Evolutionary conservation across 2,113 vertebrate species (phyloP).

Genomic region (Copsychus sechellarum): DNA sequence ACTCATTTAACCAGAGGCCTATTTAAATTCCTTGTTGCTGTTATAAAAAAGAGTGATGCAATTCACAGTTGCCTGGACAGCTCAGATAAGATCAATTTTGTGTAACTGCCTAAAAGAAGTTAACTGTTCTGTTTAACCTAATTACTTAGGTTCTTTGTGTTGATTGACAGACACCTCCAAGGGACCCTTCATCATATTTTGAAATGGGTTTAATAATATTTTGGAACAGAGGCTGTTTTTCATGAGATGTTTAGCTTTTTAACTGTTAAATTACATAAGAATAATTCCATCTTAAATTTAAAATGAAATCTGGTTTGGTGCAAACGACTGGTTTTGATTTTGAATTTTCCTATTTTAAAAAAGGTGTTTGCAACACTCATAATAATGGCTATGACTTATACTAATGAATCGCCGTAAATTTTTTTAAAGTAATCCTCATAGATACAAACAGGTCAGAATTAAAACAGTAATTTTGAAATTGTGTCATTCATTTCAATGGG

Average conservation of each 20-base stretch:
- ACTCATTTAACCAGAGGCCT: neutral
- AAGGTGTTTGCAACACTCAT: neutral
- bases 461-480: neutral
- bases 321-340: neutral
- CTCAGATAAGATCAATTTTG: neutral
- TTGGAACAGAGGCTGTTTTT: neutral
- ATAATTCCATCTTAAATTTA: neutral
- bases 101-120: neutral
- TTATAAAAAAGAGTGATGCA: neutral
- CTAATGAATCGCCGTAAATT: neutral
- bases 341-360: neutral
- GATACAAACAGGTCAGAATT: neutral
- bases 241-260: neutral
- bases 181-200: neutral
- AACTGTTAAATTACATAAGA: neutral
- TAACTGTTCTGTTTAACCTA: slow-evolving; percentile 14
- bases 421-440: neutral
- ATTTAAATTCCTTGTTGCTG: neutral
- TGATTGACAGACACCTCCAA: neutral
- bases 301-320: neutral
- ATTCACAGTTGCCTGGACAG: neutral
- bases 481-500: neutral
- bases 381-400: neutral
- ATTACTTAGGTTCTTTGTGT: neutral
- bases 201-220: neutral